Evolutionary conservation across 1,140 invertebrate species (phyloP).

Genomic region (Eumeta japonica): DNA sequence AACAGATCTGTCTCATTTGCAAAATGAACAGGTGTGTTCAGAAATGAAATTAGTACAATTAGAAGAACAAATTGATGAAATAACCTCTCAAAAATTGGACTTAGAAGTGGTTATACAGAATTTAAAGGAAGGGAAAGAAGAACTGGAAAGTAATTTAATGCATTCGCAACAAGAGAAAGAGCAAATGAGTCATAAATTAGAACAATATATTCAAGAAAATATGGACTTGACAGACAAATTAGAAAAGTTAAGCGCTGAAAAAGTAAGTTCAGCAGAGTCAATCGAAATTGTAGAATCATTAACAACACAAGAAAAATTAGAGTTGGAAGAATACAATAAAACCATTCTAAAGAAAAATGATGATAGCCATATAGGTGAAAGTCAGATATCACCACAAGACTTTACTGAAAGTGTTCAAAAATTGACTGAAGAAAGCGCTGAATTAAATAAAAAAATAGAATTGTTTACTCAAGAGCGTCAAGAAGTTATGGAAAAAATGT

Average conservation of each 20-base stretch:
- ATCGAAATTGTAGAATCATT: constrained; percentile 69
- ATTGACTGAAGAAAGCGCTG: constrained; percentile 59
- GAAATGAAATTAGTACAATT: constrained; percentile 72
- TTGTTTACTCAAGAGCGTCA: constrained; percentile 63
- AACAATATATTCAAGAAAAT: constrained; percentile 66
- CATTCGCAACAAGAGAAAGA: constrained; percentile 60
- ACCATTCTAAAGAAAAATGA: constrained; percentile 19
- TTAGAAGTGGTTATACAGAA: constrained; percentile 55
- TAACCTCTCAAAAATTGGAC: constrained; percentile 54
- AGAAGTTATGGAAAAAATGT: constrained; percentile 70
- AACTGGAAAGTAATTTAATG: constrained; percentile 55
- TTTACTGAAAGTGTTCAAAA: constrained; percentile 57
- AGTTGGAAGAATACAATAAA: constrained; percentile 59
- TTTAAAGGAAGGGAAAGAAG: constrained; percentile 57
- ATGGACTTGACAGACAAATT: constrained; percentile 66
- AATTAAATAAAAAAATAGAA: constrained; percentile 67
- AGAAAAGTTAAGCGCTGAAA: constrained; percentile 66
- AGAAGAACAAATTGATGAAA: constrained; percentile 65
- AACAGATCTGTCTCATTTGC: constrained; percentile 57
- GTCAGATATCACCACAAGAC: constrained; percentile 34
- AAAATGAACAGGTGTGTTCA: constrained; percentile 63
- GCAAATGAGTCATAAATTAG: constrained; percentile 59
- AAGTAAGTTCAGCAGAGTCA: constrained; percentile 67
- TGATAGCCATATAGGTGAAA: constrained; percentile 23
- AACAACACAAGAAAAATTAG: constrained; percentile 63